Evolutionary conservation across 2,113 vertebrate genomes (phyloP), one percentile per base, ranked within the genome.

Genomic region (Pseudorhombus dupliciocellatus): DNA sequence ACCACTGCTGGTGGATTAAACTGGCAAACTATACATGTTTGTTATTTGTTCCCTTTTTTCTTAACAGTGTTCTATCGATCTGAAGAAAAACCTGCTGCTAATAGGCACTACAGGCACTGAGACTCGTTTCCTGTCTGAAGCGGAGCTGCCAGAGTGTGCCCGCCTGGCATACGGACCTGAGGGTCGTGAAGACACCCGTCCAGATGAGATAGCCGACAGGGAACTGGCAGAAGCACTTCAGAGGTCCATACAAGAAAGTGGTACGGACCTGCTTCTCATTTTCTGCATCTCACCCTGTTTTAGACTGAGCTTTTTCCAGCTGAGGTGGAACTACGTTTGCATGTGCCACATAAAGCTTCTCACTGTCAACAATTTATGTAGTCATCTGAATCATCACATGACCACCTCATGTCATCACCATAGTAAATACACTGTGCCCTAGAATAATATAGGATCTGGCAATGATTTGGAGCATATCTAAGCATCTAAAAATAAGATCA

Each of bases 181-280:
- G 67, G 95, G 94, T 0, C 93, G 95, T 18, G 96, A 97, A 18
- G 97, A 98, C 0, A 21, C 93, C 34, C 93, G 87, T 52, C 95
- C 96, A 0, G 96, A 98, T 53, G 98, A 99, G 84, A 94, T 97
- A 0, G 97, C 95, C 1, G 98, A 99, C 91, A 94, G 92, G 60
- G 98, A 99, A 70, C 92, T 99, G 66, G 98, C 97, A 26, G 98
- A 98, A 90, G 98, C 96, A 4, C 93, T 99, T 87, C 95, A 98
- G 84, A 96, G 97, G 67, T 99, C 98, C 0, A 95, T 96, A 71
- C 96, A 99, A 89, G 98, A 99, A 92, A 96, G 96, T 86, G 97
- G 98, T 99, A 84, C 92, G 91, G 52, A 64, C 26, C 50, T 0
- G 63, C 30, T 26, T 50, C 22, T 4, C 9, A 48, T 54, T 14